Conservation (phyloP, 2,888 invertebrate species). For the Smittia aterrima region DNA sequence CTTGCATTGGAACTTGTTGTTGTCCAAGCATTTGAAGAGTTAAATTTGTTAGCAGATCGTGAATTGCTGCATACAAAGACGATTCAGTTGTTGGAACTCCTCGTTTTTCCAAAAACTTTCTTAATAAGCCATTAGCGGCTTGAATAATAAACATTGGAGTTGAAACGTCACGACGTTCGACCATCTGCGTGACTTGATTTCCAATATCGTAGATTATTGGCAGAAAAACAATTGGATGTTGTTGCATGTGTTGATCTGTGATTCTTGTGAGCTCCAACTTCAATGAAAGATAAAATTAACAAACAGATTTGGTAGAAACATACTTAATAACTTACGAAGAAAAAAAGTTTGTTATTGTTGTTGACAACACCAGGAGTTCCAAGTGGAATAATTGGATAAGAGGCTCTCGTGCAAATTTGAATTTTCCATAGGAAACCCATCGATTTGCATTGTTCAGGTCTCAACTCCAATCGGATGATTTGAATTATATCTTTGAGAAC, state of each 20-base stretch:
- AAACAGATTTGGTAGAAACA: no score
- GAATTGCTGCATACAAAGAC: constrained; percentile 85
- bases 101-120: constrained; percentile 74
- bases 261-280: constrained; percentile 52
- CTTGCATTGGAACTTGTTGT: constrained; percentile 53
- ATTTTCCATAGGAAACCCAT: constrained; percentile 80
- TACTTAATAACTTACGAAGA: constrained; percentile 76
- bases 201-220: constrained; percentile 88
- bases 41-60: constrained; percentile 82
- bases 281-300: constrained; percentile 37
- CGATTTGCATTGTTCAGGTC: constrained; percentile 61
- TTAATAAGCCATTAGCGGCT: constrained; percentile 64
- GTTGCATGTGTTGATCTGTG: constrained; percentile 59
- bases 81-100: constrained; percentile 65
- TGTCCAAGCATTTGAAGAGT: constrained; percentile 72
- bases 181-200: constrained; percentile 81
- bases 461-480: constrained; percentile 60
- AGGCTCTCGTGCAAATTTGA: constrained; percentile 87
- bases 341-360: constrained; percentile 82
- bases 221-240: constrained; percentile 73
- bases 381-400: constrained; percentile 81
- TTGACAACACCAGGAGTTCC: constrained; percentile 85
- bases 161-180: constrained; percentile 70
- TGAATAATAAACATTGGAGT: constrained; percentile 59
- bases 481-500: constrained; percentile 91